A percentile compares a stretch with the other conserved stretches of the same genome.
phyloP scores from a whole-genome alignment of 2,113 vertebrate genomes.

The Gobiocypris rarus region DNA sequence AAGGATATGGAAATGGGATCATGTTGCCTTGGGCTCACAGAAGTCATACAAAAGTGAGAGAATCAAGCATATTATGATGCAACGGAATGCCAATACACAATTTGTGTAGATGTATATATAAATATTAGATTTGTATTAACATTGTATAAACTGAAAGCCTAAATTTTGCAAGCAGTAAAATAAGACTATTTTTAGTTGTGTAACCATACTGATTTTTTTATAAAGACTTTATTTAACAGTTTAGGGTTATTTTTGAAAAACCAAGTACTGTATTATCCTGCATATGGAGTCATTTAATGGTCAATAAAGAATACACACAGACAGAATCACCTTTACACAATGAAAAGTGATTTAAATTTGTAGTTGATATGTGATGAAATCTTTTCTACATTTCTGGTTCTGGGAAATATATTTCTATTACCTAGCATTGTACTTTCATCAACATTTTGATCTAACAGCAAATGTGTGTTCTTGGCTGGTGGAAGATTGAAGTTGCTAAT shows the following conservation, averaged over 20 bases:
- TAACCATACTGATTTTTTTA: neutral
- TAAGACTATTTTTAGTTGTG: neutral
- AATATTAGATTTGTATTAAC: neutral
- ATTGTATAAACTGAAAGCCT: neutral
- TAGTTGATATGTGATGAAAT: neutral
- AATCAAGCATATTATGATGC: constrained; percentile 12
- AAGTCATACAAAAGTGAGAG: constrained; percentile 11
- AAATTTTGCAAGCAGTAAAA: neutral
- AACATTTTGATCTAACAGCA: neutral
- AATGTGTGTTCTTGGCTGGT: neutral
- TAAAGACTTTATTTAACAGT: neutral
- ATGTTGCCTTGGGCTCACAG: neutral
- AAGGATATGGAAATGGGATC: constrained; percentile 15
- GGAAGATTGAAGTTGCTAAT: neutral
- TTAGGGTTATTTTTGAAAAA: neutral
- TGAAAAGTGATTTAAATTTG: constrained; percentile 8
- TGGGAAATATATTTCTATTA: neutral
- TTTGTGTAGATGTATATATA: constrained; percentile 10
- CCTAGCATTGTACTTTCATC: neutral
- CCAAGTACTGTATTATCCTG: neutral
- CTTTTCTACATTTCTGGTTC: neutral
- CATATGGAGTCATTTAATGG: neutral
- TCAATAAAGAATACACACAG: neutral
- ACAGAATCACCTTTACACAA: neutral
- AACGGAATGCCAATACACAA: neutral